Conservation (phyloP, 1,140 invertebrate genomes). For the Magallana gigas region DNA sequence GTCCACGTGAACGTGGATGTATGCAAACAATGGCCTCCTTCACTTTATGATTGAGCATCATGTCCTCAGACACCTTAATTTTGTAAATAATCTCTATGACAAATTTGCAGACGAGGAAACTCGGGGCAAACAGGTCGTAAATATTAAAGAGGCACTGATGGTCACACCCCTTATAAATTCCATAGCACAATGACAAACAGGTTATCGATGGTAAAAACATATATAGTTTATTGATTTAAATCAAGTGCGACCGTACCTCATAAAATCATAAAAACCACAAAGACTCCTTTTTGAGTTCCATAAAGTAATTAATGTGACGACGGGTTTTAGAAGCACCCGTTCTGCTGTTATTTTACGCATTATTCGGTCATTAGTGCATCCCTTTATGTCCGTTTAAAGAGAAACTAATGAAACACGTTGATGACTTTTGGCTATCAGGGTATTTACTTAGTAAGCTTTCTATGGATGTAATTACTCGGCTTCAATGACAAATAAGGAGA, state of each 20-base stretch:
- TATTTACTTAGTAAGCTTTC: conserved; percentile 33
- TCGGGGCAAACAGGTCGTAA: background rate
- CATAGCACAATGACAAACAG: background rate
- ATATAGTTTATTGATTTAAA: conserved; percentile 18
- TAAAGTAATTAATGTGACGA: conserved; percentile 26
- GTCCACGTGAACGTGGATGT: background rate
- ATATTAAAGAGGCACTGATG: background rate
- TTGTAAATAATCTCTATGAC: conserved; percentile 2
- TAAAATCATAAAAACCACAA: conserved; percentile 23
- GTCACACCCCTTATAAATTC: background rate
- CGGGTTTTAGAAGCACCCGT: background rate
- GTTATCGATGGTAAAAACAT: background rate
- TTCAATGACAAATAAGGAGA: conserved; percentile 29
- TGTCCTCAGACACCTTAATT: conserved; percentile 13
- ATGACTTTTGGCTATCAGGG: conserved; percentile 25
- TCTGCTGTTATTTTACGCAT: conserved; percentile 5
- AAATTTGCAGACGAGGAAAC: background rate
- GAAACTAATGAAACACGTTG: conserved; percentile 19
- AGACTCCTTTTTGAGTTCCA: background rate
- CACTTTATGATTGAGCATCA: background rate
- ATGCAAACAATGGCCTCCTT: background rate
- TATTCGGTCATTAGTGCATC: conserved; percentile 9
- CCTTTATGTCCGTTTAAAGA: conserved; percentile 24
- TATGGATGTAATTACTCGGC: conserved; percentile 23
- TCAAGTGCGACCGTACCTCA: conserved; percentile 15